Evolutionary conservation across 2,888 invertebrate species (phyloP).

Genomic region (Achlya flavicornis): DNA sequence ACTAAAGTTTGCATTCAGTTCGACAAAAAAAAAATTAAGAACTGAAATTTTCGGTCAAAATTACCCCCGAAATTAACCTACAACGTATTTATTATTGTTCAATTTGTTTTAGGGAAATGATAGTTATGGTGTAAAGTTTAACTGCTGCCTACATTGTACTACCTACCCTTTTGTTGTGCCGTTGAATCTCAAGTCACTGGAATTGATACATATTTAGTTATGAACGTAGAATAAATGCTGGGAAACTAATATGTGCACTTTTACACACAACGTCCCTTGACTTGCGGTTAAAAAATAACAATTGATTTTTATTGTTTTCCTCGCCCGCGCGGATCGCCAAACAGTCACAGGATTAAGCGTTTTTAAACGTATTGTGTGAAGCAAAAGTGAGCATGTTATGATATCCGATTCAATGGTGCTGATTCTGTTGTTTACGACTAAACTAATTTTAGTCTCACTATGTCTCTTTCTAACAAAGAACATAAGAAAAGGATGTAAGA

Average conservation of each 20-base stretch:
- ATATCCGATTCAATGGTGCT: conserved; percentile 1
- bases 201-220: conserved; percentile 16
- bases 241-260: not conserved
- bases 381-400: not conserved
- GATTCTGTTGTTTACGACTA: no score
- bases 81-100: conserved; percentile 18
- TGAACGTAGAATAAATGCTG: conserved; percentile 9
- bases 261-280: not conserved
- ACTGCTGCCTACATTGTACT: conserved; percentile 20
- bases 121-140: conserved; percentile 34
- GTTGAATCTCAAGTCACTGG: conserved; percentile 35
- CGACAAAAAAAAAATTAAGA: not conserved
- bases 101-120: conserved; percentile 37
- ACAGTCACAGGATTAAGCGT: no score
- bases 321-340: no score
- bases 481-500: no score
- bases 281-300: no score
- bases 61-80: not conserved
- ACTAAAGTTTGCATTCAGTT: conserved; percentile 18
- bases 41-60: not conserved
- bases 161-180: conserved; percentile 24
- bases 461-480: no score
- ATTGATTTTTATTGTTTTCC: no score
- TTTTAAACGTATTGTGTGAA: not conserved
- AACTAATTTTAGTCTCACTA: no score